Conservation (phyloP, 2,797 vertebrate species). For the Saxicola maurus region DNA sequence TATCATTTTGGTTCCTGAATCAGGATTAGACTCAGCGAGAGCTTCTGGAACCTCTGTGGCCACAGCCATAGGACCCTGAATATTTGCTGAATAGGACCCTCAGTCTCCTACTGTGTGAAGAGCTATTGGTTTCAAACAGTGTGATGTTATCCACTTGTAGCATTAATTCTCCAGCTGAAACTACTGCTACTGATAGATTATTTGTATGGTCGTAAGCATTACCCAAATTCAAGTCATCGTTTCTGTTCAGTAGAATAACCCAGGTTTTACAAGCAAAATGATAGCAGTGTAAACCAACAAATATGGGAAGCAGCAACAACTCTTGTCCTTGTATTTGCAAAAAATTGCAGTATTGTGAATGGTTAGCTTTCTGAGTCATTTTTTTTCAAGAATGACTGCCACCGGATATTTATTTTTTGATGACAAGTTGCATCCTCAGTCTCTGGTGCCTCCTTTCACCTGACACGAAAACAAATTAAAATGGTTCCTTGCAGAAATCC, state of each 20-base stretch:
- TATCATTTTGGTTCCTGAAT: slow-evolving; percentile 67
- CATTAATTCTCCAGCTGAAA: slow-evolving; percentile 25
- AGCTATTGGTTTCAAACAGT: slow-evolving; percentile 39
- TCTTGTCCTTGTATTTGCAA: background rate
- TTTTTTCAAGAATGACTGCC: background rate
- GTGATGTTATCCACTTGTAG: slow-evolving; percentile 37
- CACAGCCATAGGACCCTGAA: slow-evolving; percentile 50
- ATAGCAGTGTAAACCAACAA: background rate
- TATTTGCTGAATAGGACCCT: slow-evolving; percentile 64
- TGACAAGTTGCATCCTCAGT: background rate
- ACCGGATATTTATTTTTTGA: background rate
- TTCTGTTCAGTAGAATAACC: slow-evolving; percentile 18
- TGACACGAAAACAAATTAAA: background rate
- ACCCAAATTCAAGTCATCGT: background rate
- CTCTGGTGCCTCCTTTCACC: slow-evolving; percentile 5
- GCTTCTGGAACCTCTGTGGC: slow-evolving; percentile 58
- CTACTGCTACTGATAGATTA: slow-evolving; percentile 23
- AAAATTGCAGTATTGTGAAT: slow-evolving; percentile 1
- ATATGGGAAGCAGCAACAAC: background rate
- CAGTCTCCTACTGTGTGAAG: slow-evolving; percentile 60
- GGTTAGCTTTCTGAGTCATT: background rate
- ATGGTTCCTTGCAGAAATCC: background rate
- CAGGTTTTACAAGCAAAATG: slow-evolving; percentile 16
- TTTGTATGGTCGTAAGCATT: slow-evolving; percentile 20
- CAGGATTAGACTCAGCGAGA: slow-evolving; percentile 59